Evolutionary conservation across 2,888 invertebrate genomes (phyloP).

Genomic region (Microdon myrmicae): DNA sequence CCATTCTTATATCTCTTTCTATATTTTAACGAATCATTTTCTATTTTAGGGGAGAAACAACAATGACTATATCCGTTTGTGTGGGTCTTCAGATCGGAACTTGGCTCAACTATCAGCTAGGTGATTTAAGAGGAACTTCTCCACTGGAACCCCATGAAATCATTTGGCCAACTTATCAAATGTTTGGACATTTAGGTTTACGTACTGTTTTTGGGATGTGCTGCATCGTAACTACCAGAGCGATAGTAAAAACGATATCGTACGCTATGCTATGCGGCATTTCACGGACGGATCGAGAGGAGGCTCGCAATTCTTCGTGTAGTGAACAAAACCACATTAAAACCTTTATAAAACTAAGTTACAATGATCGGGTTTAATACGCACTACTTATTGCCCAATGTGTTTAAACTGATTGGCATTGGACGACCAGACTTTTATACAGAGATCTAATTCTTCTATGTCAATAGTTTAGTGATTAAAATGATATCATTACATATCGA

Average conservation of each 20-base stretch:
- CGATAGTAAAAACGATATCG: constrained; percentile 75
- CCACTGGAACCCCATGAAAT: constrained; percentile 80
- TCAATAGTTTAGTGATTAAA: too few relatives aligned
- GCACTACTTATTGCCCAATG: constrained; percentile 79
- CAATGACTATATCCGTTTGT: constrained; percentile 85
- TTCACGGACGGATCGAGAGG: constrained; percentile 74
- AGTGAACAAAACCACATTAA: constrained; percentile 77
- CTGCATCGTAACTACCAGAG: constrained; percentile 76
- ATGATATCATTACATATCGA: too few relatives aligned
- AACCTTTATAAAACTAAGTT: constrained; percentile 81
- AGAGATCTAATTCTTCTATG: constrained; percentile 85
- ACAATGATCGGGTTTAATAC: constrained; percentile 85
- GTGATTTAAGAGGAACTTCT: constrained; percentile 73
- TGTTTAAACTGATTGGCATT: constrained; percentile 80
- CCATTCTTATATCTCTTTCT: not conserved
- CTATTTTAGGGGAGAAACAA: constrained; percentile 83
- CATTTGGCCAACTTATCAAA: constrained; percentile 81
- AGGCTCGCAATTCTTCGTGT: constrained; percentile 74
- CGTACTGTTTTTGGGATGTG: constrained; percentile 81
- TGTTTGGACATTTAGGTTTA: constrained; percentile 75
- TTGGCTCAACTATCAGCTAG: constrained; percentile 86
- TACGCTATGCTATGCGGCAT: constrained; percentile 78
- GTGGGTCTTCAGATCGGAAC: constrained; percentile 82
- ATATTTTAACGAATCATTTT: not conserved
- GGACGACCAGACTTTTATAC: constrained; percentile 86